phyloP scores from a whole-genome alignment of 2,888 invertebrate species.

The Acleris literana region DNA sequence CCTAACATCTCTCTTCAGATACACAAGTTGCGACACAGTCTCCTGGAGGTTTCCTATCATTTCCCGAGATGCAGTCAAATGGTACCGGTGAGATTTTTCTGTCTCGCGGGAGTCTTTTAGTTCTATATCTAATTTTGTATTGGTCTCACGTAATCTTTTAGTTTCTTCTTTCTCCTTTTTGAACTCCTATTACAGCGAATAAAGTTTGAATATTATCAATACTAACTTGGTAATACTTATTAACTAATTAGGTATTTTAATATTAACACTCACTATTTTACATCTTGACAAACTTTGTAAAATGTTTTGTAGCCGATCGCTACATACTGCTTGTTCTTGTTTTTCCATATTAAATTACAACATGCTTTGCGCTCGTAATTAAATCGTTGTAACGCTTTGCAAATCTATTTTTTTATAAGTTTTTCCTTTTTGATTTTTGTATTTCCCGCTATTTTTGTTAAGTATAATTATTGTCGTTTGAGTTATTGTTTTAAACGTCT shows the following conservation, averaged over 20 bases:
- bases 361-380: neutral
- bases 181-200: slow-evolving; percentile 52
- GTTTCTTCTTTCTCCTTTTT: slow-evolving; percentile 64
- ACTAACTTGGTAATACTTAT: no score
- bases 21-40: slow-evolving; percentile 72
- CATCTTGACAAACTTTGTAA: slow-evolving; percentile 62
- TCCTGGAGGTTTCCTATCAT: slow-evolving; percentile 77
- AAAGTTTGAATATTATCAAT: no score
- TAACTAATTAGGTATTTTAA: no score
- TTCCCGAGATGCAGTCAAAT: slow-evolving; percentile 69
- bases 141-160: slow-evolving; percentile 61
- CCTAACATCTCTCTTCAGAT: slow-evolving; percentile 70
- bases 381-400: no score
- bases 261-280: slow-evolving; percentile 61
- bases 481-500: no score
- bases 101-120: slow-evolving; percentile 67
- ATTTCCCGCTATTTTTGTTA: no score
- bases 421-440: no score
- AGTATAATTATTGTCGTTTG: no score
- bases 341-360: slow-evolving; percentile 42
- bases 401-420: no score
- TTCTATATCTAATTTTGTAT: slow-evolving; percentile 65
- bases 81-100: slow-evolving; percentile 74
- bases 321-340: slow-evolving; percentile 43
- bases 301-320: slow-evolving; percentile 61